Percentiles rank a stretch among this genome's conserved stretches.
phyloP scores from a whole-genome alignment of 2,113 vertebrate species.

The Oreotrochilus melanogaster region DNA sequence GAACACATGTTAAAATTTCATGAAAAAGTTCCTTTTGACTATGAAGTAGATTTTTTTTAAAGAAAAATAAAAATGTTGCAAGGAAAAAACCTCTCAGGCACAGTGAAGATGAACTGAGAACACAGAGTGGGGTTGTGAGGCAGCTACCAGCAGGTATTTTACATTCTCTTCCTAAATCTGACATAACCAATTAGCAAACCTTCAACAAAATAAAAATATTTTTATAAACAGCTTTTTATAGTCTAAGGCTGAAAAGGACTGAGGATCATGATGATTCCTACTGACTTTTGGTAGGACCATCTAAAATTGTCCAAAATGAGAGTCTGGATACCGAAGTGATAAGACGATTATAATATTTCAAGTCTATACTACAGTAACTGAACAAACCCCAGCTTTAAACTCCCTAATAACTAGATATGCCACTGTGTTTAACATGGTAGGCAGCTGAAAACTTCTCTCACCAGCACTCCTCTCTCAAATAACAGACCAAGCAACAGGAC shows the following conservation, averaged over 20 bases:
- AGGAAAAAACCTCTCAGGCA: not conserved
- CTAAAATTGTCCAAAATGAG: not conserved
- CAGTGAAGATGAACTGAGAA: not conserved
- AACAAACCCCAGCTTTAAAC: constrained; percentile 26
- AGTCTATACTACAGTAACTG: not conserved
- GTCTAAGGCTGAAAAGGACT: constrained; percentile 40
- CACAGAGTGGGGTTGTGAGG: fast-evolving
- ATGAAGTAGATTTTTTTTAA: not conserved
- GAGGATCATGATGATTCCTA: not conserved
- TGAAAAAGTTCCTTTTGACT: not conserved
- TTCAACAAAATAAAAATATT: constrained; percentile 4
- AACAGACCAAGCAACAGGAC: constrained; percentile 51
- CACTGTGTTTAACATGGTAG: constrained; percentile 1
- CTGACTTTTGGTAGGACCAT: not conserved
- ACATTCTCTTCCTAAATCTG: not conserved
- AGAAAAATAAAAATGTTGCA: not conserved
- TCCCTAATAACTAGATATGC: constrained; percentile 19
- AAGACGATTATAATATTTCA: not conserved
- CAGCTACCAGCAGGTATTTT: not conserved
- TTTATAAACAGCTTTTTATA: not conserved
- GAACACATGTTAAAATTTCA: not conserved
- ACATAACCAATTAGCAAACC: not conserved
- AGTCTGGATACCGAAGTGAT: not conserved
- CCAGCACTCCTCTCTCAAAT: constrained; percentile 53
- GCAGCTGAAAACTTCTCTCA: constrained; percentile 45